phyloP scores from a whole-genome alignment of 2,113 vertebrate genomes.

The Planiliza haematocheilus region DNA sequence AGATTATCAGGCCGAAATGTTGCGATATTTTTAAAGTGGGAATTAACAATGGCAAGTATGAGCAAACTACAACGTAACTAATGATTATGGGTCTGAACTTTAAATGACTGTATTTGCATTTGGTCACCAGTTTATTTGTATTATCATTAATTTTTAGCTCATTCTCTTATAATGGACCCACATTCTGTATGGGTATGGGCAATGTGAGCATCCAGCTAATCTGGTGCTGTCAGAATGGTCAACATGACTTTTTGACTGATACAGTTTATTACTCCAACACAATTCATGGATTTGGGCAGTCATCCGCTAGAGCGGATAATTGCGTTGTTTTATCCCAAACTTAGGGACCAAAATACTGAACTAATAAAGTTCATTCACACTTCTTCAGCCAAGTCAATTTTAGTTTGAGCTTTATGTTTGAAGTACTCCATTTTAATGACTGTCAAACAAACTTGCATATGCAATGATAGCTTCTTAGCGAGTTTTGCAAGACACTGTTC shows the following conservation, averaged over 20 bases:
- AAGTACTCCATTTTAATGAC: constrained; percentile 55
- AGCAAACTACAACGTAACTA: background rate
- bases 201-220: constrained; percentile 49
- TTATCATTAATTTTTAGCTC: background rate
- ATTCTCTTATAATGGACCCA: background rate
- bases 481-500: constrained; percentile 45
- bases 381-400: constrained; percentile 70
- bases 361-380: constrained; percentile 63
- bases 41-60: background rate
- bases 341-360: constrained; percentile 70
- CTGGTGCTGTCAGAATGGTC: constrained; percentile 61
- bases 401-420: constrained; percentile 53
- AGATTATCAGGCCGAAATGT: too few relatives aligned
- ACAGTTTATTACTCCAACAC: constrained; percentile 65
- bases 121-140: background rate
- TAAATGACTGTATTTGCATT: background rate
- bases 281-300: constrained; percentile 76
- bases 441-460: constrained; percentile 44
- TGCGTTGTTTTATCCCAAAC: constrained; percentile 76
- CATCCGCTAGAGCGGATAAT: constrained; percentile 74
- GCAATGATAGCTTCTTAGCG: constrained; percentile 50
- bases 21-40: too few relatives aligned
- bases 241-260: constrained; percentile 69
- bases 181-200: constrained; percentile 8
- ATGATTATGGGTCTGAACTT: background rate